Evolutionary conservation across 2,113 vertebrate genomes (phyloP).

Genomic region (Callaeas wilsoni): DNA sequence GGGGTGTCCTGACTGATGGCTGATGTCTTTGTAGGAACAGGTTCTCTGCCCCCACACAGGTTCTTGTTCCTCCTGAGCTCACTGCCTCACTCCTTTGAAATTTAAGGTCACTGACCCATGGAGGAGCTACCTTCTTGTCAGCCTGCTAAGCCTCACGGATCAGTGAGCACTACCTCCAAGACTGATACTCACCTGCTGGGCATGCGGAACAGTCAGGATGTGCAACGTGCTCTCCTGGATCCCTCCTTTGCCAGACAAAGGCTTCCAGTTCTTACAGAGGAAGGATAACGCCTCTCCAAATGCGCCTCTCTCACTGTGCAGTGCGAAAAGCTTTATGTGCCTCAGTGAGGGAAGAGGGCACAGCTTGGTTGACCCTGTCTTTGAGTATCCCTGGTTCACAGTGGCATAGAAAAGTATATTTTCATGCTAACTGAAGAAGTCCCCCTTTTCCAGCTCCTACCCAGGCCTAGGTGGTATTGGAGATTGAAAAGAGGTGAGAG

Average conservation of each 20-base stretch:
- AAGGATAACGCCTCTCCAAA: not conserved
- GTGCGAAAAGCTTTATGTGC: not conserved
- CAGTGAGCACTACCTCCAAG: not conserved
- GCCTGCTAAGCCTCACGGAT: not conserved
- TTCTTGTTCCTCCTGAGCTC: not conserved
- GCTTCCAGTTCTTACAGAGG: not conserved
- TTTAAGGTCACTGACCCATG: not conserved
- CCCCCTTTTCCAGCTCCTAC: not conserved
- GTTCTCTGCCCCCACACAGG: not conserved
- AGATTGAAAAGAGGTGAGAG: not conserved
- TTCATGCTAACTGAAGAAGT: not conserved
- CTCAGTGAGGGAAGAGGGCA: not conserved
- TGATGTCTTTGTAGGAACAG: not conserved
- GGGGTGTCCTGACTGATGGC: not conserved
- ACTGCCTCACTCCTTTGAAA: not conserved
- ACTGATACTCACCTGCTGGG: not conserved
- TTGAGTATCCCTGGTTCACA: not conserved
- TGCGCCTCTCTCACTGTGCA: not conserved
- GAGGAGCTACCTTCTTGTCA: not conserved
- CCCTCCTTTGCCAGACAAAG: not conserved
- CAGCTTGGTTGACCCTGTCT: not conserved
- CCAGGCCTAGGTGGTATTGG: not conserved
- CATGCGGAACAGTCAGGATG: fast-evolving
- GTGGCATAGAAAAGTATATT: not conserved
- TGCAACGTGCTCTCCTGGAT: not conserved